These are phyloP conservation scores for Saguinus midas DNA, from an alignment of 2,113 vertebrate genomes.

Conservation along the genomic window DNA sequence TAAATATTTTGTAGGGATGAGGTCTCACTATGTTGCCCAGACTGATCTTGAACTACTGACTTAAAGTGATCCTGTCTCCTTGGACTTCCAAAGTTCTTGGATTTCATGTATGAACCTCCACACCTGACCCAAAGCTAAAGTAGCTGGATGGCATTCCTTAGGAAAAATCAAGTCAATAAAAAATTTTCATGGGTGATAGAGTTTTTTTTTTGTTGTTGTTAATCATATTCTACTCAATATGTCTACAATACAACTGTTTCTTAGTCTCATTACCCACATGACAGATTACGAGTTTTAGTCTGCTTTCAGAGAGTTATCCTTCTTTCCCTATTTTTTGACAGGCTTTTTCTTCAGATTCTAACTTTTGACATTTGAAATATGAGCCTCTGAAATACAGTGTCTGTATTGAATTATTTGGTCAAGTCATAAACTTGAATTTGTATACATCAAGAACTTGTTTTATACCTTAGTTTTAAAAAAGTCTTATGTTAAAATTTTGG, in stretches of 20 bases:
- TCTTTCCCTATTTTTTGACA: background rate
- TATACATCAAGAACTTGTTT: constrained; percentile 27
- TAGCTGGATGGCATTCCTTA: background rate
- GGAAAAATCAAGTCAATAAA: background rate
- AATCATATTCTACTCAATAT: background rate
- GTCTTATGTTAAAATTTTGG: background rate
- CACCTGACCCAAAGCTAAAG: background rate
- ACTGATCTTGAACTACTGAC: no score
- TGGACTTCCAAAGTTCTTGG: no score
- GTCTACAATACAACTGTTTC: background rate
- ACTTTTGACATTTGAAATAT: background rate
- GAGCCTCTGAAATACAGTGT: background rate
- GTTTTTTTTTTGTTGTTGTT: background rate
- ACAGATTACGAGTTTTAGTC: background rate
- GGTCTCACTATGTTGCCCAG: no score
- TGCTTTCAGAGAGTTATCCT: background rate
- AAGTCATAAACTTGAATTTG: background rate
- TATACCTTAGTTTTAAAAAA: background rate
- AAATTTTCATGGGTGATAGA: background rate
- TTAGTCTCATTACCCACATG: background rate
- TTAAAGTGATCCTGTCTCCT: no score
- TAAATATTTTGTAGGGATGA: no score
- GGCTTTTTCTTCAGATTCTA: background rate
- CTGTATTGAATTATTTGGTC: background rate
- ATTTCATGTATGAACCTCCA: no score